phyloP scores from a whole-genome alignment of 2,888 invertebrate genomes.

The Pemphredon lugubris region DNA sequence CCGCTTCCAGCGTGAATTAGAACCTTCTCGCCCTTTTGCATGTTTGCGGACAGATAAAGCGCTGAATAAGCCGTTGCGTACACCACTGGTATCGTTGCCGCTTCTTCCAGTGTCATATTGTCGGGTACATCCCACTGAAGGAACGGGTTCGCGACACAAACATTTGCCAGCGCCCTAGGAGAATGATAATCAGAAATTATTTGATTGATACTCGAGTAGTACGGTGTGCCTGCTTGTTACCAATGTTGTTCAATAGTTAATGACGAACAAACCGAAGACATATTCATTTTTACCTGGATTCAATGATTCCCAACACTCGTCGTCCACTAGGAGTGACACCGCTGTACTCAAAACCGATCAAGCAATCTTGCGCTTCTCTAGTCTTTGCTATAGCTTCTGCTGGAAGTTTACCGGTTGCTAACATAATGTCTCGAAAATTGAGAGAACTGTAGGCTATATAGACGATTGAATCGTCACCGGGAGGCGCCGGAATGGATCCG shows the following conservation, averaged over 20 bases:
- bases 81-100: slow-evolving; percentile 85
- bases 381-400: slow-evolving; percentile 89
- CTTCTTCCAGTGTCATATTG: slow-evolving; percentile 85
- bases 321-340: slow-evolving; percentile 82
- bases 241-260: no score
- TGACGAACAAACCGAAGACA: no score
- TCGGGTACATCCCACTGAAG: slow-evolving; percentile 83
- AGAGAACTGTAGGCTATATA: slow-evolving; percentile 89
- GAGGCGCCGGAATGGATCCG: slow-evolving; percentile 78
- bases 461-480: slow-evolving; percentile 73
- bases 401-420: slow-evolving; percentile 94
- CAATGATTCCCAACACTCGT: slow-evolving; percentile 80
- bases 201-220: no score
- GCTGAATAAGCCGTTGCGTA: slow-evolving; percentile 85
- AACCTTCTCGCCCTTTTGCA: slow-evolving; percentile 81
- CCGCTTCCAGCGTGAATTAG: slow-evolving; percentile 82
- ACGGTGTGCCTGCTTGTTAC: no score
- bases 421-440: slow-evolving; percentile 98
- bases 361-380: slow-evolving; percentile 85
- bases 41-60: slow-evolving; percentile 82
- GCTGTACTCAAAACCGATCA: slow-evolving; percentile 87
- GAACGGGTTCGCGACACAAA: no score
- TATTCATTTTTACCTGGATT: slow-evolving; percentile 55
- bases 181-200: not conserved
- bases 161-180: no score